Evolutionary conservation across 2,113 vertebrate species (phyloP).

Genomic region (Gambusia holbrooki): DNA sequence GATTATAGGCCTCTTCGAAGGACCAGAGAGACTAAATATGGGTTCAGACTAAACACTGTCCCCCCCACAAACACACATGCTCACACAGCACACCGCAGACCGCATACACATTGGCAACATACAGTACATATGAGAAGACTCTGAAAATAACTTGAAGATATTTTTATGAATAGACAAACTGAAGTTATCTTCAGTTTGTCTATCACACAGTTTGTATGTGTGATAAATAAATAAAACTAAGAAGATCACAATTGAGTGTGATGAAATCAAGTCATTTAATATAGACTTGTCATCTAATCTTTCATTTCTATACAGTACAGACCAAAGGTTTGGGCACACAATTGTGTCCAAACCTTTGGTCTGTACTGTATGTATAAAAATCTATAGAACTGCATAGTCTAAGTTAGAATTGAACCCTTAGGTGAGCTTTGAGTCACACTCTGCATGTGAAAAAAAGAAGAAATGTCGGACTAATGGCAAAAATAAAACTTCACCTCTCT

Average conservation of each 20-base stretch:
- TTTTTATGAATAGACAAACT: slow-evolving; percentile 51
- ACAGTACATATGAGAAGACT: slow-evolving; percentile 62
- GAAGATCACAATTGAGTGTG: no score
- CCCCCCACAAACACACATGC: slow-evolving; percentile 39
- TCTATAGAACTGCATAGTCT: no score
- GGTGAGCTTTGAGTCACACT: background rate
- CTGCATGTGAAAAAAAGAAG: background rate
- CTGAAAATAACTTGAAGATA: slow-evolving; percentile 63
- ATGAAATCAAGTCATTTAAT: no score
- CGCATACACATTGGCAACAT: slow-evolving; percentile 69
- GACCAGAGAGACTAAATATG: slow-evolving; percentile 79
- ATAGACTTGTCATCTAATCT: background rate
- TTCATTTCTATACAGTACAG: background rate
- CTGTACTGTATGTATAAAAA: no score
- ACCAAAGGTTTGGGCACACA: no score
- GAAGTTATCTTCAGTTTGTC: slow-evolving; percentile 27
- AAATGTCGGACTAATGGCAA: no score
- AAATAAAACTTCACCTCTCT: no score
- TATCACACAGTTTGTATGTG: background rate
- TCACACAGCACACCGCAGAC: slow-evolving; percentile 62
- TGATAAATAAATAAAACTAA: background rate
- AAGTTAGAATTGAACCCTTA: background rate
- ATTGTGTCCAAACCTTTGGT: no score
- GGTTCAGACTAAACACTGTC: slow-evolving; percentile 75
- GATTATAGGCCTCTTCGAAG: slow-evolving; percentile 81